These are phyloP conservation scores for Mionectes olivaceus DNA, from an alignment of 2,797 vertebrate genomes.

Conservation along the genomic window DNA sequence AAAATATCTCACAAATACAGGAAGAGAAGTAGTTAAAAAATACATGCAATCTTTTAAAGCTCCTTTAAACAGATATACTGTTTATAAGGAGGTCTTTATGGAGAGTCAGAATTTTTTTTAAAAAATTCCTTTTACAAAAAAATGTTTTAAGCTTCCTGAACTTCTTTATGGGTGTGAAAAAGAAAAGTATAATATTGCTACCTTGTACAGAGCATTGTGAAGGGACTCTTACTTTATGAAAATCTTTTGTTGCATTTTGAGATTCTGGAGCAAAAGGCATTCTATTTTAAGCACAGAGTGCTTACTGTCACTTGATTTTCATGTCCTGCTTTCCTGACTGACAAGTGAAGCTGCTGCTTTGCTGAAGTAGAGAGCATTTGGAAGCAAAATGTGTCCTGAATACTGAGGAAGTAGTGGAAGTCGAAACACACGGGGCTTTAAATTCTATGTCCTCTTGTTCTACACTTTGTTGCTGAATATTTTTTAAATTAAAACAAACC, in stretches of 20 bases:
- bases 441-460: neutral
- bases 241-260: neutral
- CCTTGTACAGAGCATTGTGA: neutral
- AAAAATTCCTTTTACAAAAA: neutral
- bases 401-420: neutral
- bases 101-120: neutral
- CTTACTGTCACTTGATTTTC: slow-evolving; percentile 20
- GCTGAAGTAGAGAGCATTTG: neutral
- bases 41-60: neutral
- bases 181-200: neutral
- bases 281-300: slow-evolving; percentile 52
- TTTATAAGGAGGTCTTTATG: neutral
- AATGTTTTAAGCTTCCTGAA: neutral
- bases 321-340: slow-evolving; percentile 29
- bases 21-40: neutral
- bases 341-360: slow-evolving; percentile 54
- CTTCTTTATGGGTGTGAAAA: fast-evolving
- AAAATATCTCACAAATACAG: neutral
- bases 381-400: neutral
- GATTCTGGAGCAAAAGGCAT: slow-evolving; percentile 48
- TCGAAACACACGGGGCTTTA: neutral
- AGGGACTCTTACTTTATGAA: neutral
- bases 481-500: neutral
- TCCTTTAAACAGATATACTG: neutral
- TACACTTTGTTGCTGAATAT: neutral